Base-by-base conservation (phyloP, 2,113 vertebrate genomes). In the Hucho hucho region DNA sequence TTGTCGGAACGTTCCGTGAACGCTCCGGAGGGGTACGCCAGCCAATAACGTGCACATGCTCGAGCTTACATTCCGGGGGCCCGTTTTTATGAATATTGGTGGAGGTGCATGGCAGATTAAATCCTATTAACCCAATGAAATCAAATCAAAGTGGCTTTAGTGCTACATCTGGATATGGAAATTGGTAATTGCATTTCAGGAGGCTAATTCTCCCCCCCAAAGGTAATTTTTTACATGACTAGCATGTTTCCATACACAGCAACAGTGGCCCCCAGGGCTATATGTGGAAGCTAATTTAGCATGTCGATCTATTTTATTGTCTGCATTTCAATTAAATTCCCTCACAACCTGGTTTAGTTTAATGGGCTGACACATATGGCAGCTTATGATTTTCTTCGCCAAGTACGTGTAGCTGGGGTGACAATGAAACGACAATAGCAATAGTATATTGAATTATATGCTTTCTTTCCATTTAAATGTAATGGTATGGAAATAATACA, bases 51-150 rank as follows among this genome's bases (percentile, higher is more conserved):
- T 74, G 72, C 53, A 76, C 78, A 59, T 59, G 69, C 69, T 59
- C 71, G 75, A 46, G 64, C 0, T 59, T 59, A n/a, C 58, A 22
- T 61, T 61, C 58, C 5, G 59, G 70, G 79, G 78, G 58, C 9
- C 73, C 78, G 71, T 76, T 75, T 86, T 87, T 87, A 88, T 82
- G 73, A 78, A 81, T 67, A 32, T 66, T 58, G 59, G 37, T 61
- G n/a, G 58, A n/a, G 16, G 84, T 77, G 67, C 69, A 43, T 64
- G 77, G 76, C 81, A 86, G 77, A 88, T 81, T 77, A 87, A 87
- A 87, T 85, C 87, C 87, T 93, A 92, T 93, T 92, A 90, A 88
- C 72, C 75, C 85, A 77, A 83, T 83, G 82, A 78, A 91, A 93
- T 91, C 73, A 86, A 90, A 91, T 84, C 73, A 87, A 78, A 74